phyloP scores from a whole-genome alignment of 2,888 invertebrate species.

The Andrena trimmerana region DNA sequence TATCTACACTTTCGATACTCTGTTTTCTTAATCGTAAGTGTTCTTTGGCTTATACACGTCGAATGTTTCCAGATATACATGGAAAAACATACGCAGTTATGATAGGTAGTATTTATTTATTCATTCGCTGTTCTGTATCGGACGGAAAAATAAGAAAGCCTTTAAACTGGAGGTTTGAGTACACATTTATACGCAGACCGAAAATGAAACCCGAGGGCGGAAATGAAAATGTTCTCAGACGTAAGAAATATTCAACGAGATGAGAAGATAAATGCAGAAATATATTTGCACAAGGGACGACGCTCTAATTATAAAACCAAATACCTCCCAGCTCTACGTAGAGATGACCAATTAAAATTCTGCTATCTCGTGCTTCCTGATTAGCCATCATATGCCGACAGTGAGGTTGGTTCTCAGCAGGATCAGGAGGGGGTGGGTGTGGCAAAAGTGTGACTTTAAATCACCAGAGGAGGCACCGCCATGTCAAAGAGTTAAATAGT shows the following conservation, averaged over 20 bases:
- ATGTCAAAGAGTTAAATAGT: constrained; percentile 84
- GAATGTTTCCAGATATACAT: too few species aligned
- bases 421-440: neutral
- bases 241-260: neutral
- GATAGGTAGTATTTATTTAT: too few species aligned
- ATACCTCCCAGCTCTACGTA: neutral
- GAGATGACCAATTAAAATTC: constrained; percentile 39
- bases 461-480: neutral
- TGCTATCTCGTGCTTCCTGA: neutral
- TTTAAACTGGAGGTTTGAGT: neutral
- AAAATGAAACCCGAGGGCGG: neutral
- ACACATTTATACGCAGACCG: neutral
- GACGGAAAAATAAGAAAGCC: neutral
- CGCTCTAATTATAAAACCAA: constrained; percentile 25
- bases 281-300: neutral
- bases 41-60: too few species aligned
- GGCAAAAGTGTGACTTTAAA: neutral
- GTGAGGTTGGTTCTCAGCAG: neutral
- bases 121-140: too few species aligned
- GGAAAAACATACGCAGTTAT: too few species aligned
- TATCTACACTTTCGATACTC: too few species aligned
- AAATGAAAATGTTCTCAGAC: neutral
- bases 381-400: neutral
- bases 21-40: too few species aligned
- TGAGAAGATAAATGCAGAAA: neutral